These are phyloP conservation scores for Morelia viridis DNA, from an alignment of 2,797 vertebrate genomes.

Conservation along the genomic window DNA sequence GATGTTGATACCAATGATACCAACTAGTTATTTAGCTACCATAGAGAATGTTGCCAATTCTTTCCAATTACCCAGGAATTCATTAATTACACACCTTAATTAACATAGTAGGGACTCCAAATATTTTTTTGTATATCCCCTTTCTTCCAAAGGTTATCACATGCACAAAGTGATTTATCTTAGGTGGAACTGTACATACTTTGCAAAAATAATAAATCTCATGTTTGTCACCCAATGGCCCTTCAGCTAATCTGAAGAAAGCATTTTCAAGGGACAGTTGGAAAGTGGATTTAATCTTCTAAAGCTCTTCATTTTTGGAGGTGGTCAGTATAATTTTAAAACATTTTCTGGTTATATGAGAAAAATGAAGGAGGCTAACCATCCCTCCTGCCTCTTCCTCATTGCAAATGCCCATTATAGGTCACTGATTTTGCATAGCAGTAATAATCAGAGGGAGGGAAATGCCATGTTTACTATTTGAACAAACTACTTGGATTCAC, in stretches of 20 bases:
- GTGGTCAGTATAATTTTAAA: neutral
- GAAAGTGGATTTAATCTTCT: neutral
- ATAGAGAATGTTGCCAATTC: neutral
- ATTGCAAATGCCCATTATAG: neutral
- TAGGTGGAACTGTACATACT: neutral
- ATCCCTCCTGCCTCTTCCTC: neutral
- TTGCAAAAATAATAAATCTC: neutral
- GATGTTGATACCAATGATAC: too few species aligned
- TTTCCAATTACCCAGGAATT: neutral
- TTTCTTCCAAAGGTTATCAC: neutral
- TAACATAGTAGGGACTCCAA: neutral
- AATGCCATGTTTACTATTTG: neutral
- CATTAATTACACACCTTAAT: neutral
- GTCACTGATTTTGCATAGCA: neutral
- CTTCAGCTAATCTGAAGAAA: neutral
- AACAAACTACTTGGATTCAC: neutral
- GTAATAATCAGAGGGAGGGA: neutral
- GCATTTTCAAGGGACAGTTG: neutral
- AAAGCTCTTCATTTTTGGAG: neutral
- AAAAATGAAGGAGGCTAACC: neutral
- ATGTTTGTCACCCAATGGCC: neutral
- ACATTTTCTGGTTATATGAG: neutral
- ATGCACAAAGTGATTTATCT: neutral
- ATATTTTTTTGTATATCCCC: neutral
- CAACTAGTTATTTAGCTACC: too few species aligned